Conservation (phyloP, 1,140 invertebrate genomes). For the Diachasmimorpha longicaudata region DNA sequence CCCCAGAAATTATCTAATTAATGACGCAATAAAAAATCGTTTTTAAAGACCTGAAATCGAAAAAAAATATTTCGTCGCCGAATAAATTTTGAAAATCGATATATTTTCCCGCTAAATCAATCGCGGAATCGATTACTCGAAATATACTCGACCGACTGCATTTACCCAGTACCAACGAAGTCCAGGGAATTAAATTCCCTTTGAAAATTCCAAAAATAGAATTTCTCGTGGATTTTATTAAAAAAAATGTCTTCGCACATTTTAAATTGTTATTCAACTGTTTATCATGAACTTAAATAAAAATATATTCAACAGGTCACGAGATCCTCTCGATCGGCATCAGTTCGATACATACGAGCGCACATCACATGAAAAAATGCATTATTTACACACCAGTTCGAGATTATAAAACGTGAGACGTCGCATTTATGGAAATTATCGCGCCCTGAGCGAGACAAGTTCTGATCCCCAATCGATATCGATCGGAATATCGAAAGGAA, state of each 20-base stretch:
- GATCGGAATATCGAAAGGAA: slow-evolving; percentile 23
- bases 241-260: not conserved
- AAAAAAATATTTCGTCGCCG: too few relatives aligned
- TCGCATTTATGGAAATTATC: slow-evolving; percentile 51
- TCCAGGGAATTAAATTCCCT: too few relatives aligned
- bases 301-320: not conserved
- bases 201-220: too few relatives aligned
- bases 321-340: not conserved
- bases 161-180: too few relatives aligned
- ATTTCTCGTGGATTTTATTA: too few relatives aligned
- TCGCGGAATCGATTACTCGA: too few relatives aligned
- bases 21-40: too few relatives aligned
- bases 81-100: too few relatives aligned
- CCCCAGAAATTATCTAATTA: too few relatives aligned
- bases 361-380: slow-evolving; percentile 35
- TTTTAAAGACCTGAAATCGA: too few relatives aligned
- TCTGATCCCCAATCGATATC: slow-evolving; percentile 53
- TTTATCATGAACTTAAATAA: not conserved
- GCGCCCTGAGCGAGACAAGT: not conserved
- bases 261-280: not conserved
- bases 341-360: not conserved
- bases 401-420: slow-evolving; percentile 27
- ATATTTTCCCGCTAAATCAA: too few relatives aligned
- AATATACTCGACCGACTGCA: too few relatives aligned
- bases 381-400: slow-evolving; percentile 49